Evolutionary conservation across 2,888 invertebrate species (phyloP).

Genomic region (Temnothorax rugatulus): DNA sequence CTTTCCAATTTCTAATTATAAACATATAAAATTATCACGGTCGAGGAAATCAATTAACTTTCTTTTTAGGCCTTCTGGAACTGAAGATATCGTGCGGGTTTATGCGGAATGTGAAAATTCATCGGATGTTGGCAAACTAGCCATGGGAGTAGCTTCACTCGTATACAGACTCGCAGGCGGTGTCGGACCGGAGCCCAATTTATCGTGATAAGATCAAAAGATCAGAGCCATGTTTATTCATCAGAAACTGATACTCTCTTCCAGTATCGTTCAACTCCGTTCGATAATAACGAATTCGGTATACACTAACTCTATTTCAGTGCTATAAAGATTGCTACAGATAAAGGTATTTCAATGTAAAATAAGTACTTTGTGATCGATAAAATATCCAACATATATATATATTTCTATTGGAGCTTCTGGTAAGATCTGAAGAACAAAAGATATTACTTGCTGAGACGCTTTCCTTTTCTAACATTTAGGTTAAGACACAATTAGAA

Average conservation of each 20-base stretch:
- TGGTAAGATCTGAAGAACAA: no score
- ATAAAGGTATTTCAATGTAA: neutral
- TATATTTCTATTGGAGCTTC: no score
- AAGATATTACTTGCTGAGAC: no score
- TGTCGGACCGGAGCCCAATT: conserved; percentile 89
- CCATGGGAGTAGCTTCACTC: conserved; percentile 91
- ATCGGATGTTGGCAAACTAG: conserved; percentile 90
- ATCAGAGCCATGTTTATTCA: neutral
- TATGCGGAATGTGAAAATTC: conserved; percentile 97
- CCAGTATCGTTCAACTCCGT: neutral
- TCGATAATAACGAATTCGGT: neutral
- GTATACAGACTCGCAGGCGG: conserved; percentile 94
- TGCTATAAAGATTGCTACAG: neutral
- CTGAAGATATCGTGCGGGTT: conserved; percentile 98
- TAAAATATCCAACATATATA: neutral
- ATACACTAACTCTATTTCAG: neutral
- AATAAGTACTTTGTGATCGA: neutral
- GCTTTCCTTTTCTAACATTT: no score
- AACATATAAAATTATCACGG: neutral
- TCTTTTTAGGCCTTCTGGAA: conserved; percentile 93
- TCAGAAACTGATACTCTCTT: neutral
- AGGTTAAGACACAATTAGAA: no score
- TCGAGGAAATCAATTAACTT: neutral
- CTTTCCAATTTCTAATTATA: no score
- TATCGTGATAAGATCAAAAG: conserved; percentile 70